A percentile compares a stretch with the other conserved stretches of the same genome.
phyloP scores from a whole-genome alignment of 2,888 invertebrate genomes.

The Pyrochroa serraticornis region DNA sequence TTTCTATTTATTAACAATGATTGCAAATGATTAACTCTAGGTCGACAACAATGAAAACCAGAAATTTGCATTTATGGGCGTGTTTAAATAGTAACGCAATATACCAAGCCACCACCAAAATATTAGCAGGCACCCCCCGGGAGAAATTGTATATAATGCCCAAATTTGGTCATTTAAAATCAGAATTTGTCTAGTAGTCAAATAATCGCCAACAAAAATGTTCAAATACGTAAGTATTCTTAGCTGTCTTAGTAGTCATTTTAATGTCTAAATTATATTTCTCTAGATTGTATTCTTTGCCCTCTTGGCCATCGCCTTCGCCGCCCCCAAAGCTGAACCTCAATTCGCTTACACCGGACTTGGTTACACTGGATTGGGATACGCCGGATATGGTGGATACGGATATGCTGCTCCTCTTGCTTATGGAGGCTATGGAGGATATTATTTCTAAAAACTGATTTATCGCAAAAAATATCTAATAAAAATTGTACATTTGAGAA shows the following conservation, averaged over 20 bases:
- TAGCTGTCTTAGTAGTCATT: not conserved
- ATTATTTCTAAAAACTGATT: not conserved
- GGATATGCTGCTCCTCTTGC: constrained; percentile 9
- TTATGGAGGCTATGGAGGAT: constrained; percentile 14
- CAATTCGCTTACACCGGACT: constrained; percentile 12
- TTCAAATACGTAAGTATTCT: constrained; percentile 21
- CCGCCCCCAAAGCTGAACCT: constrained; percentile 12
- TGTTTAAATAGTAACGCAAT: no score
- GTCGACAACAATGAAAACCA: no score
- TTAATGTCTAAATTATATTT: not conserved
- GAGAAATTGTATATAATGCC: no score
- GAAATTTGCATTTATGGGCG: no score
- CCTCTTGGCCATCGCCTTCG: constrained; percentile 17
- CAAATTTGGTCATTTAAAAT: no score
- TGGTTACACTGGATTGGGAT: constrained; percentile 6
- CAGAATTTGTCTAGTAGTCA: constrained; percentile 13
- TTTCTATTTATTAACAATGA: no score
- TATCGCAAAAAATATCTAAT: no score
- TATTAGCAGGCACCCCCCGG: no score
- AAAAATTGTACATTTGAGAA: no score
- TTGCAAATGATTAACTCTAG: no score
- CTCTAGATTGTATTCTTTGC: constrained; percentile 15
- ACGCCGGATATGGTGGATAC: not conserved
- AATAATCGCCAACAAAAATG: constrained; percentile 9
- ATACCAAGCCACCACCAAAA: no score